Conservation (phyloP, 2,113 vertebrate genomes). For the Xenus cinereus region DNA sequence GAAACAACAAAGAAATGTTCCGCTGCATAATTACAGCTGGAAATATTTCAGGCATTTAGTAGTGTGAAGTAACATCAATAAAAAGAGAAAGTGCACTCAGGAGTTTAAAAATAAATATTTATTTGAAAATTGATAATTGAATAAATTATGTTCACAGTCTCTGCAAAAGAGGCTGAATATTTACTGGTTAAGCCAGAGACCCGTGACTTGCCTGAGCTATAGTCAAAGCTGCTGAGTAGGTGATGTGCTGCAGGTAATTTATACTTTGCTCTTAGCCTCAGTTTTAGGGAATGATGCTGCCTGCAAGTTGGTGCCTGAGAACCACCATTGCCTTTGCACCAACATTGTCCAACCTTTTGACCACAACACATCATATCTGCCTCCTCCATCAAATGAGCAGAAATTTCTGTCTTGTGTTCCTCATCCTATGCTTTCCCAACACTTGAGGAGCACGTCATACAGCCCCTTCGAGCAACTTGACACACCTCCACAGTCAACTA, state of each 20-base stretch:
- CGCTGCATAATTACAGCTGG: background rate
- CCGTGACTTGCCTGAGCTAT: background rate
- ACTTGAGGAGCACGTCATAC: background rate
- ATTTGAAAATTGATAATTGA: background rate
- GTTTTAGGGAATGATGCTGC: background rate
- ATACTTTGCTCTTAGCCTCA: background rate
- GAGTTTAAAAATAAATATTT: background rate
- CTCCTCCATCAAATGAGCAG: background rate
- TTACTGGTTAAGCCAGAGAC: background rate
- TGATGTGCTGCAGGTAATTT: background rate
- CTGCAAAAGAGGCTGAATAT: background rate
- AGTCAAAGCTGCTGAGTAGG: background rate
- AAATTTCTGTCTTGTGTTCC: background rate
- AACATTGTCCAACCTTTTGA: background rate
- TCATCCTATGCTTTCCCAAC: background rate
- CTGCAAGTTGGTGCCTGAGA: background rate
- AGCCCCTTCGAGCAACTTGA: background rate
- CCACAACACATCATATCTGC: background rate
- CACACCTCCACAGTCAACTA: background rate
- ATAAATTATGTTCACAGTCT: background rate
- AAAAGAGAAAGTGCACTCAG: background rate
- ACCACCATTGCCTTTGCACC: background rate
- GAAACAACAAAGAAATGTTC: background rate
- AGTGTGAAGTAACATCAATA: background rate
- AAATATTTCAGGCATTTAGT: background rate